Conservation (phyloP, 1,140 invertebrate species). For the Drosophila ohnishii region DNA sequence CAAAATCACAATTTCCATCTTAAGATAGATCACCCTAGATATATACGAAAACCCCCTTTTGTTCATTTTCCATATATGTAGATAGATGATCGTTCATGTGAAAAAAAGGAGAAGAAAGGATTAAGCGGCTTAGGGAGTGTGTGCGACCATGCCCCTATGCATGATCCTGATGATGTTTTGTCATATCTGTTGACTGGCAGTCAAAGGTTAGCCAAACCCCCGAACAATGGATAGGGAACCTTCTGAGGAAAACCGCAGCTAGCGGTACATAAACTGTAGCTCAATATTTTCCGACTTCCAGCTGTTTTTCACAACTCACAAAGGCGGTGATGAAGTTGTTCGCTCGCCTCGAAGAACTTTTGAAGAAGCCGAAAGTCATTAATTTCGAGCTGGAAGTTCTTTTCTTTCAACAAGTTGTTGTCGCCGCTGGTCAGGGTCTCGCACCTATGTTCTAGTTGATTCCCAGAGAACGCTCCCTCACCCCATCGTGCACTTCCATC, state of each 20-base stretch:
- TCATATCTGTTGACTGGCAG: constrained; percentile 42
- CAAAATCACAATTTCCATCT: constrained; percentile 12
- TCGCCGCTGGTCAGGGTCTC: constrained; percentile 38
- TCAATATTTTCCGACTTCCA: constrained; percentile 58
- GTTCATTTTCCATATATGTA: constrained; percentile 10
- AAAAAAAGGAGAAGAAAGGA: constrained; percentile 38
- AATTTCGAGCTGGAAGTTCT: constrained; percentile 48
- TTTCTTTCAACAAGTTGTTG: constrained; percentile 68
- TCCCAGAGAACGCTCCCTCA: constrained; percentile 28
- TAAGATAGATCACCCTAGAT: constrained; percentile 27
- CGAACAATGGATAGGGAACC: constrained; percentile 15
- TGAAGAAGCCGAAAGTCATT: constrained; percentile 70
- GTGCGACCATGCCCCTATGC: constrained; percentile 12
- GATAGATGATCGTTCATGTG: constrained; percentile 33
- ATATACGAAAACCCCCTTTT: constrained; percentile 5
- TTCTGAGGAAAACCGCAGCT: constrained; percentile 49
- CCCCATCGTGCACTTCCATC: constrained; percentile 58
- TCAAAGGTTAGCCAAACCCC: constrained; percentile 44
- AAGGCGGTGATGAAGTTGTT: constrained; percentile 61
- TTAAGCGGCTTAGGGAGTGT: constrained; percentile 42
- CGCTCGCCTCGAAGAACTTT: constrained; percentile 42
- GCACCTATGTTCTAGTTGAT: constrained; percentile 14
- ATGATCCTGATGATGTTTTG: constrained; percentile 45
- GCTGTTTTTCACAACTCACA: constrained; percentile 34
- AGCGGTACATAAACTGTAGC: constrained; percentile 38